Base-by-base conservation (phyloP, 2,113 vertebrate genomes). In the Myiozetetes cayanensis region DNA sequence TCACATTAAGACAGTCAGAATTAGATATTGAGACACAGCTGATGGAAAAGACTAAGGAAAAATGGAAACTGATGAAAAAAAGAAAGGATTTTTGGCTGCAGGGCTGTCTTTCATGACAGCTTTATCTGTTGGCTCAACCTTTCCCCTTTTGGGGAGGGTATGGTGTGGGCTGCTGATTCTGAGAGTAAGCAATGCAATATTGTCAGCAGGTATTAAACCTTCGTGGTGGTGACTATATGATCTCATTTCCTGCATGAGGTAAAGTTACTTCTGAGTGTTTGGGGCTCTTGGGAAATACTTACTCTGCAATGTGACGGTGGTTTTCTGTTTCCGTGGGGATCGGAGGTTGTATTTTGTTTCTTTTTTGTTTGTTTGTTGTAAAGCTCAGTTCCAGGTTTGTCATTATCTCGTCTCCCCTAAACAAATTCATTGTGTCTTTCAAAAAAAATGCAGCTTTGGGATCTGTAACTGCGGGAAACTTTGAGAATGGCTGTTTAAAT, bases 261-360 rank as follows among this genome's bases (percentile, higher is more conserved):
- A 78, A n/a, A 53, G 28, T 27, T 66, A 20, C 9, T 63, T 16
- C 3, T 43, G 16, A 46, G 23, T 4, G 10, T 73, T 74, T 16
- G 8, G 8, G 16, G 58, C 30, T 53, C 52, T 16, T 21, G 65
- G 41, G 53, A 41, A 86, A 35, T 49, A 31, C 15, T 78, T 46
- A 6, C 17, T 68, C 2, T 43, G 7, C 37, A 43, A 2, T 12
- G 12, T 85, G 21, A 8, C 30, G 5, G 10, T 52, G 4, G 3
- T 2, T 61, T 18, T 61, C 25, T 47, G 15, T 55, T 52, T 61
- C 17, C 3, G 12, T 12, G 9, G 4, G 2, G 6, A 1, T 16
- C 30, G 8, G 8, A 21, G 2, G 7, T 67, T 22, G 6, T 14
- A 8, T 31, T 50, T 73, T n/a, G 2, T 16, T 19, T 35, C 0